Conservation (phyloP, 2,113 vertebrate genomes). For the Campylorhamphus procurvoides region DNA sequence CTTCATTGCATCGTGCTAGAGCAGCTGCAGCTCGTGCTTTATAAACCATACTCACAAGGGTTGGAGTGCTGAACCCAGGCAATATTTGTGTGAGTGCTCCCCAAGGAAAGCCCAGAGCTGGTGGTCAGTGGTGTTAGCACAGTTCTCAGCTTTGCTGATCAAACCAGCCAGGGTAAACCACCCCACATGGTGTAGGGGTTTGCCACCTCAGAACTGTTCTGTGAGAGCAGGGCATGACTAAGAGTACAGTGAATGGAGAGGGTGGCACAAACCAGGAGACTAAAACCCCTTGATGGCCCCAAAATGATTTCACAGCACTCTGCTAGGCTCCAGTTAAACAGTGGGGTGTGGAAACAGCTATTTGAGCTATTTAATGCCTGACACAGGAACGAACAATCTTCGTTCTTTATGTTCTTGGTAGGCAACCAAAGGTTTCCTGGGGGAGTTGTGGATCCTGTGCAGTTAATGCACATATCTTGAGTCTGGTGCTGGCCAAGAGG, state of each 20-base stretch:
- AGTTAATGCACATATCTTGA: not conserved
- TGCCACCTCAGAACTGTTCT: not conserved
- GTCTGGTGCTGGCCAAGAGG: not conserved
- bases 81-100: not conserved
- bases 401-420: not conserved
- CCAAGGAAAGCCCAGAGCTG: not conserved
- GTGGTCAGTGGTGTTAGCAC: not conserved
- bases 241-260: not conserved
- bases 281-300: not conserved
- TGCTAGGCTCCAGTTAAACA: fast-evolving
- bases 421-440: not conserved
- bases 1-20: not conserved
- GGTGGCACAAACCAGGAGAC: not conserved
- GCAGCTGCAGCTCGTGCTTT: not conserved
- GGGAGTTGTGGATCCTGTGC: not conserved
- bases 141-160: not conserved
- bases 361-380: not conserved
- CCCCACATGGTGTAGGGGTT: too few species aligned
- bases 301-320: fast-evolving
- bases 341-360: not conserved
- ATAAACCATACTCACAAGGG: not conserved
- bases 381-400: not conserved
- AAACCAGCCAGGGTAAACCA: not conserved
- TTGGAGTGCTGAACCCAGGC: not conserved
- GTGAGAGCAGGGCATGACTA: not conserved